Evolutionary conservation across 2,888 invertebrate species (phyloP), one percentile per base, ranked within the genome.

Genomic region (Protophormia terraenovae): DNA sequence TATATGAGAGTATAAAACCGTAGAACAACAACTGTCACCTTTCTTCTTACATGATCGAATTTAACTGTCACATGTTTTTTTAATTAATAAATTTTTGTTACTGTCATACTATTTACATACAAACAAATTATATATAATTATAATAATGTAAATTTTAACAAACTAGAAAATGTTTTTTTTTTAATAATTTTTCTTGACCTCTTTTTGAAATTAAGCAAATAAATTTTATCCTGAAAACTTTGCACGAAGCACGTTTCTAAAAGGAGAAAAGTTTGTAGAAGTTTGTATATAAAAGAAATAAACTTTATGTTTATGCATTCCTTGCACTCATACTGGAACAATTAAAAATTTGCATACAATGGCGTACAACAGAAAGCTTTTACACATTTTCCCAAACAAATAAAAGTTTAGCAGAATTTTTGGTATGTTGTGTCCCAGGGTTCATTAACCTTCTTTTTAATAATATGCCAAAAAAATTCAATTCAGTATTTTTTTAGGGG

Each of bases 391-490:
- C 35, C 5, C 29, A 8, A 75, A 50, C 27, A 50, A 38, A 62
- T n/a, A 64, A 29, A 72, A 35, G 19, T 75, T 32, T 7, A 29
- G 0, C n/a, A 75, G 55, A 24, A 47, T 69, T 47, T n/a, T 76
- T 69, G 7, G 78, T 78, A 50, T 50, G 22, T 50, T 41, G 29
- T 35, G 8, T 58, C 7, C 22, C 7, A 14, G 41, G 29, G 84
- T 84, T 84, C 80, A 76, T 60, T 80, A 76, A 80, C 72, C 80
- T 72, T n/a, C 47, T 38, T 35, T n/a, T 66, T 45, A 72, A 76
- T 55, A 76, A 72, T 45, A 72, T 84, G 67, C 76, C 80, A 77
- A 84, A 84, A 80, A n/a, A n/a, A n/a, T n/a, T n/a, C n/a, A n/a
- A 32, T 75, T 76, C 12, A 24, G 19, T 0, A n/a, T n/a, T n/a